phyloP scores from a whole-genome alignment of 2,888 invertebrate genomes.

The Lasius fuliginosus region DNA sequence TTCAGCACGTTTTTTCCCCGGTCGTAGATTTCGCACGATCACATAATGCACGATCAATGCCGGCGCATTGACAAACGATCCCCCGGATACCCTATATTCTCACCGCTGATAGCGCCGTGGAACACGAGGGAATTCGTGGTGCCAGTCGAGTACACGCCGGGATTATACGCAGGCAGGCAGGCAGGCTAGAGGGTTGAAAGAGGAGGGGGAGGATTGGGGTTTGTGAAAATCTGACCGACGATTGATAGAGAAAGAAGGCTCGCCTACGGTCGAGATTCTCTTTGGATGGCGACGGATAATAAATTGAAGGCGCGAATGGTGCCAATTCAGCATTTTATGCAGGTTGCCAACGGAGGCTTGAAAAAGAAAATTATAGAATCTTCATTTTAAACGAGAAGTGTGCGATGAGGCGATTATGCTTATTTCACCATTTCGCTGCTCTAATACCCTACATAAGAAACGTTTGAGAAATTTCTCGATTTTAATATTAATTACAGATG shows the following conservation, averaged over 20 bases:
- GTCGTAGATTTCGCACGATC: conserved; percentile 32
- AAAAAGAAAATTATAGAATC: conserved; percentile 41
- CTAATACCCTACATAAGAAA: neutral
- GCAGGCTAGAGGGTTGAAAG: neutral
- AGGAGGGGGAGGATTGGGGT: neutral
- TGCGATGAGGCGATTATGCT: conserved; percentile 16
- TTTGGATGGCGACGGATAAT: conserved; percentile 66
- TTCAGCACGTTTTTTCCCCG: conserved; percentile 40
- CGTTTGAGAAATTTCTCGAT: neutral
- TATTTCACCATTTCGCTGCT: conserved; percentile 19
- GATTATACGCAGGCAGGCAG: conserved; percentile 20
- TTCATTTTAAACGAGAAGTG: conserved; percentile 18
- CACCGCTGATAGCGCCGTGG: conserved; percentile 16
- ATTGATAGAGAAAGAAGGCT: conserved; percentile 55
- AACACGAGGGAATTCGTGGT: conserved; percentile 27
- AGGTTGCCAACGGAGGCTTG: conserved; percentile 58
- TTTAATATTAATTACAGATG: conserved; percentile 14
- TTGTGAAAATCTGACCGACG: conserved; percentile 56
- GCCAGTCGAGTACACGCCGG: conserved; percentile 17
- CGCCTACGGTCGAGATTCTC: conserved; percentile 30
- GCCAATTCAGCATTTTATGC: conserved; percentile 71
- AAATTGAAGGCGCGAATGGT: conserved; percentile 68
- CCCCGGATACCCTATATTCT: conserved; percentile 38
- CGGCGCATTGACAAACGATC: conserved; percentile 51
- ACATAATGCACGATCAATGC: conserved; percentile 17